phyloP scores from a whole-genome alignment of 2,113 vertebrate species.

The Haplochromis vanheusdeni region DNA sequence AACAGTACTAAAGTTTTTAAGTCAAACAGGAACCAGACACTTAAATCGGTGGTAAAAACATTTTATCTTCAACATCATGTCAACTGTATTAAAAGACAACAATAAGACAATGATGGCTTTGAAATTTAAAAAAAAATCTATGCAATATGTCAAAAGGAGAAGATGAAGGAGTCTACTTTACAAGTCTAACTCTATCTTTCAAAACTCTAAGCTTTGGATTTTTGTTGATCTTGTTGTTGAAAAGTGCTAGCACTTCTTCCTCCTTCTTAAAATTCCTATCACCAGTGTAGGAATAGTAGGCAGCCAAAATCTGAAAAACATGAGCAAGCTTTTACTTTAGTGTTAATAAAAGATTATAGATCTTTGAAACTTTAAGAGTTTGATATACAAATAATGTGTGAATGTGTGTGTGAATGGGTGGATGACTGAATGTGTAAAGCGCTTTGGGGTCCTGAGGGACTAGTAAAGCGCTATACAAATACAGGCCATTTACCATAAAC shows the following conservation, averaged over 20 bases:
- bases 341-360: neutral
- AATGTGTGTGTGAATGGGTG: neutral
- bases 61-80: constrained; percentile 38
- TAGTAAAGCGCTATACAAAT: neutral
- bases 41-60: neutral
- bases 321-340: neutral
- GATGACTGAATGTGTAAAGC: neutral
- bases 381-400: neutral
- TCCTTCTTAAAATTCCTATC: constrained; percentile 73
- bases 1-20: neutral
- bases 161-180: constrained; percentile 61
- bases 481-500: neutral
- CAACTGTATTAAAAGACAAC: neutral
- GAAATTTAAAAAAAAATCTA: neutral
- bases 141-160: neutral
- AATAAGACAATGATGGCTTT: neutral
- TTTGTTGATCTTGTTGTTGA: constrained; percentile 87
- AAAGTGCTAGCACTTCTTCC: constrained; percentile 77
- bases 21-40: neutral
- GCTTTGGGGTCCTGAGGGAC: neutral
- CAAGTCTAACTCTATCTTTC: constrained; percentile 86
- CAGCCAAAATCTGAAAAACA: constrained; percentile 81
- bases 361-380: neutral
- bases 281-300: constrained; percentile 75
- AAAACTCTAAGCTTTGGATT: constrained; percentile 87